These are phyloP conservation scores for Agrenia bidenticulata DNA, from an alignment of 2,888 invertebrate genomes.

Conservation along the genomic window DNA sequence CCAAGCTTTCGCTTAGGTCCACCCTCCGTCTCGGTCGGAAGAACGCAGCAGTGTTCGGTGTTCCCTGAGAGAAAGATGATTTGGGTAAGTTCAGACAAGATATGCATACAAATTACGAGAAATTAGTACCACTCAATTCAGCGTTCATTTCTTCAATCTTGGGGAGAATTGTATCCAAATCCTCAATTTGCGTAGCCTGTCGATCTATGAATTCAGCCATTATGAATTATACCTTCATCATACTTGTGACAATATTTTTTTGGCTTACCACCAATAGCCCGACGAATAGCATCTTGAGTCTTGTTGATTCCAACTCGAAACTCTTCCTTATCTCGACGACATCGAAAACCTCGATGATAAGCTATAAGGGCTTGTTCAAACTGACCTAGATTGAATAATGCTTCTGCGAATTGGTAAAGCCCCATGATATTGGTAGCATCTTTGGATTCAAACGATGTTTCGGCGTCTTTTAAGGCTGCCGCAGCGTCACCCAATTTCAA, in stretches of 20 bases:
- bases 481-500: constrained; percentile 80
- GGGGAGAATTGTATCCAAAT: constrained; percentile 47
- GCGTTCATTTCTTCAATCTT: constrained; percentile 45
- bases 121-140: constrained; percentile 26
- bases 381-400: constrained; percentile 85
- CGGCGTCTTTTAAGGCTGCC: constrained; percentile 79
- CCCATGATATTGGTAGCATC: constrained; percentile 46
- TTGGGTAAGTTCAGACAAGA: not conserved
- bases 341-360: constrained; percentile 81
- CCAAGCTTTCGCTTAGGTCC: constrained; percentile 30
- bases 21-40: constrained; percentile 35
- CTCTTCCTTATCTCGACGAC: constrained; percentile 76
- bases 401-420: constrained; percentile 83
- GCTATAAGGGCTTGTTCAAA: constrained; percentile 91
- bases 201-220: constrained; percentile 27
- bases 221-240: too few species aligned
- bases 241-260: too few species aligned
- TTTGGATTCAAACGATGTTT: constrained; percentile 67
- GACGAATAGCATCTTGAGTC: constrained; percentile 90
- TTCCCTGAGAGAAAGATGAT: constrained; percentile 33
- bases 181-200: constrained; percentile 50
- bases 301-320: constrained; percentile 81
- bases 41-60: constrained; percentile 49
- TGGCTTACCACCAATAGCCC: constrained; percentile 71
- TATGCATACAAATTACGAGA: not conserved